These are phyloP conservation scores for Anticlea derivata DNA, from an alignment of 2,888 invertebrate genomes.

Conservation along the genomic window DNA sequence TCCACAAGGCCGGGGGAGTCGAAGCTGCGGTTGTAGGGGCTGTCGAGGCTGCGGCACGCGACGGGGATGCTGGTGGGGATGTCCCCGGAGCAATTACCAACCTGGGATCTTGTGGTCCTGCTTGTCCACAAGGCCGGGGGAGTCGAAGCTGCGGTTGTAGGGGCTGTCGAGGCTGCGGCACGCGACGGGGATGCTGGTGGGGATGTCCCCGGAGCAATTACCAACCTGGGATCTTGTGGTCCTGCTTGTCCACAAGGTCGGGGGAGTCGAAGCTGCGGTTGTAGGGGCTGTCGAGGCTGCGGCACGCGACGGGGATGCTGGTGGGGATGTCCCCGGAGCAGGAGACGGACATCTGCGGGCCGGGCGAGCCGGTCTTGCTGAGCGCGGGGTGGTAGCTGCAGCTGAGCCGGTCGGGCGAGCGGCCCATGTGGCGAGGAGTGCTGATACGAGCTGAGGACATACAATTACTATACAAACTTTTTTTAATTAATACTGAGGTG, in stretches of 20 bases:
- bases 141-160: conserved; percentile 58
- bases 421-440: conserved; percentile 65
- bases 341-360: conserved; percentile 60
- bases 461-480: neutral
- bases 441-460: conserved; percentile 58
- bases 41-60: too few relatives aligned
- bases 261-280: conserved; percentile 65
- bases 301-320: conserved; percentile 54
- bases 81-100: too few relatives aligned
- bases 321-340: conserved; percentile 59
- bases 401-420: conserved; percentile 89
- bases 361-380: conserved; percentile 56
- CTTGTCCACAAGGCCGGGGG: conserved; percentile 55
- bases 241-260: conserved; percentile 53
- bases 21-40: too few relatives aligned
- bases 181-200: conserved; percentile 50
- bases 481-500: too few relatives aligned
- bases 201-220: too few relatives aligned
- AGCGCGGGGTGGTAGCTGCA: conserved; percentile 86
- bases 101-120: conserved; percentile 47
- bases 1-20: too few relatives aligned
- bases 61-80: too few relatives aligned
- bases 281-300: conserved; percentile 64
- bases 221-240: conserved; percentile 46
- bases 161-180: conserved; percentile 70